Evolutionary conservation across 1,140 invertebrate species (phyloP), one percentile per base, ranked within the genome.

Genomic region (Drosophila ficusphila): DNA sequence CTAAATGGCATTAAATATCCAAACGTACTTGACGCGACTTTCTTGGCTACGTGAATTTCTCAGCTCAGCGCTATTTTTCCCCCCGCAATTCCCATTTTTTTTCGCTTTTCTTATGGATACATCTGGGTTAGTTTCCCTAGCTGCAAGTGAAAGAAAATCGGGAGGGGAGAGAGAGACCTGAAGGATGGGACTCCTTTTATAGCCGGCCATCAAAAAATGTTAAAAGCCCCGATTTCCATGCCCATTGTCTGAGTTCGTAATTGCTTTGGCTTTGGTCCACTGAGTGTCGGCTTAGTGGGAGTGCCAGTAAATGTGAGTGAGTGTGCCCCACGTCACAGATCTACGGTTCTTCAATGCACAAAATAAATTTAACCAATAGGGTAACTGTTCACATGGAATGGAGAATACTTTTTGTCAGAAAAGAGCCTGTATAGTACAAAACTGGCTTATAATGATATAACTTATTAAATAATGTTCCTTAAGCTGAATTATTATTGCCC

Each of bases 1-100:
- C 46, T 47, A 70, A 76, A 81, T 73, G 68, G 77, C 81, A 86
- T 88, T 86, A 86, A 86, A 88, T 88, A 81, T 88, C 76, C 77
- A 76, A 88, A 77, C 58, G 76, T 85, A 75, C 79, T 79, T 83
- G 79, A 83, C 69, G 79, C 68, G 69, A 73, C 73, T 77, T 77
- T 65, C 75, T 62, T 62, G 76, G 81, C 72, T 85, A 86, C 79
- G 72, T 86, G 76, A 72, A 83, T 42, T 71, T 73, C 48, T 49
- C 31, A 61, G 69, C 47, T 72, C 68, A 27, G 18, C 56, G 69
- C 68, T 49, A 6, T 60, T 42, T 51, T 14, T 23, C 23, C 25
- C 34, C 25, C n/a, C n/a, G n/a, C n/a, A n/a, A n/a, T 12, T 8
- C 14, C 33, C 11, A 34, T 19, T n/a, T 16, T n/a, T 36, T 27